phyloP scores from a whole-genome alignment of 2,797 vertebrate genomes.

The Ceryle rudis region DNA sequence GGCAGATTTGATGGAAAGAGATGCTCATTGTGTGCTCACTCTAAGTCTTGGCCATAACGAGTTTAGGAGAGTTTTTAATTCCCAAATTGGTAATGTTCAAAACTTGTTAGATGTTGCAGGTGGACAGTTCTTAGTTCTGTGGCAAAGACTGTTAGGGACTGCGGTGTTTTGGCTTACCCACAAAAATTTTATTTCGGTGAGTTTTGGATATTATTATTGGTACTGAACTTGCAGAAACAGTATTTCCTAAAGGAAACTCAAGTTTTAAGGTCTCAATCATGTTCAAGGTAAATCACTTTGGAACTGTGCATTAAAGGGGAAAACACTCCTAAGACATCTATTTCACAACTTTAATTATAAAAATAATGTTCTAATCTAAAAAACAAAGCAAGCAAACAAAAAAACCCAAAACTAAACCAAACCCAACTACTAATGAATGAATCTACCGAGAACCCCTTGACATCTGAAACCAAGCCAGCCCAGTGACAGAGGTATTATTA shows the following conservation, averaged over 20 bases:
- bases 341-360: neutral
- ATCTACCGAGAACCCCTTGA: neutral
- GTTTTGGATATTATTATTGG: neutral
- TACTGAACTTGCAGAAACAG: neutral
- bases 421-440: neutral
- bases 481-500: neutral
- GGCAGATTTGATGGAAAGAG: neutral
- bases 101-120: neutral
- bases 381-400: neutral
- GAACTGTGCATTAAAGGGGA: neutral
- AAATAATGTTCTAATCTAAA: neutral
- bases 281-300: neutral
- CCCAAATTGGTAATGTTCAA: neutral
- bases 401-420: neutral
- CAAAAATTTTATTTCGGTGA: neutral
- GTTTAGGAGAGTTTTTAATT: neutral
- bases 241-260: neutral
- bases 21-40: neutral
- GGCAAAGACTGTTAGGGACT: neutral
- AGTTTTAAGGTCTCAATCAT: neutral
- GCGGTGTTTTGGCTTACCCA: neutral
- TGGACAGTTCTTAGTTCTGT: neutral
- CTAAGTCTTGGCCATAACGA: neutral
- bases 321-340: neutral
- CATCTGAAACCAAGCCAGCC: neutral